These are phyloP conservation scores for Molossus alvarezi DNA, from an alignment of 2,797 vertebrate genomes.

Conservation along the genomic window DNA sequence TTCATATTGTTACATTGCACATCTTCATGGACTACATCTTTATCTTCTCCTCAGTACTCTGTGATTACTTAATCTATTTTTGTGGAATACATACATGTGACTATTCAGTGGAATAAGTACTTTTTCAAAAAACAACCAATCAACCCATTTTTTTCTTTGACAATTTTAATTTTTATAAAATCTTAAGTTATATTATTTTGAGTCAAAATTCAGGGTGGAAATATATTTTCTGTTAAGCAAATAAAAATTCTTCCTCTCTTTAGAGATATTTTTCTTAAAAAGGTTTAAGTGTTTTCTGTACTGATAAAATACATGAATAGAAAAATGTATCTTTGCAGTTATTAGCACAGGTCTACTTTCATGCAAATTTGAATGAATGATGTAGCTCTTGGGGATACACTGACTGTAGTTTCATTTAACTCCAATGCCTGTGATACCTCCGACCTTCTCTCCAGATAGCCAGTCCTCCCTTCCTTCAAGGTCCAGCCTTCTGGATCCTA, in stretches of 20 bases:
- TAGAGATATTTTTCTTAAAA: neutral
- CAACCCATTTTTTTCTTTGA: neutral
- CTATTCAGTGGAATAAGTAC: neutral
- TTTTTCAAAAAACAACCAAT: neutral
- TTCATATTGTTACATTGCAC: neutral
- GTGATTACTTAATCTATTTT: constrained; percentile 38
- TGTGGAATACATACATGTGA: neutral
- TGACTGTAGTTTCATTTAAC: neutral
- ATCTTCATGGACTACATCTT: neutral
- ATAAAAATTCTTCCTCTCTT: neutral
- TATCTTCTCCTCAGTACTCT: neutral
- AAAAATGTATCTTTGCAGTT: neutral
- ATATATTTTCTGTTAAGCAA: neutral
- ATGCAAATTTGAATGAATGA: neutral
- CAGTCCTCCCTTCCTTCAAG: neutral
- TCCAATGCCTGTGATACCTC: neutral
- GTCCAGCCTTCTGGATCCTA: neutral
- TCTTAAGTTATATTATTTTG: neutral
- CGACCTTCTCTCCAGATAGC: neutral
- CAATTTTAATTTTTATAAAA: constrained; percentile 42
- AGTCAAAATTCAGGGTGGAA: constrained; percentile 32
- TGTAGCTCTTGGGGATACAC: neutral
- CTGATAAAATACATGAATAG: neutral
- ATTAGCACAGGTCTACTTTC: neutral
- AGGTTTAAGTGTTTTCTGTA: neutral